phyloP scores from a whole-genome alignment of 2,797 vertebrate genomes.

The Ctenopoma multispine region DNA sequence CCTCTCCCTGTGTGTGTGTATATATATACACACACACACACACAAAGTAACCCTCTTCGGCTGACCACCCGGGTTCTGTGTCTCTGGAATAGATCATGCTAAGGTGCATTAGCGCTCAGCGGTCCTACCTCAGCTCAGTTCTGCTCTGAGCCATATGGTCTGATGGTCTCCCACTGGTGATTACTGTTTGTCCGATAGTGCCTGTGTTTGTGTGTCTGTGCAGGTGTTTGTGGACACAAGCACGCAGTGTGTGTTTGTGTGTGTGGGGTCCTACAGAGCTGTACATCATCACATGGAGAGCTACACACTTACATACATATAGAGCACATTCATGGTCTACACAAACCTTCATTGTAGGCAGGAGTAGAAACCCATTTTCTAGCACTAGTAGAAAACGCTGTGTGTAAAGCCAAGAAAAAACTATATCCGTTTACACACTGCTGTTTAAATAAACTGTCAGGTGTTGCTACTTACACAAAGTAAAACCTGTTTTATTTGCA shows the following conservation, averaged over 20 bases:
- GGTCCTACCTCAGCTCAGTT: conserved; percentile 32
- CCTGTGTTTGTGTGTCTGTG: conserved; percentile 71
- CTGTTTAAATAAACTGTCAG: conserved; percentile 54
- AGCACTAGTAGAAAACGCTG: conserved; percentile 41
- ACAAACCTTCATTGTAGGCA: conserved; percentile 31
- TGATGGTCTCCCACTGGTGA: conserved; percentile 49
- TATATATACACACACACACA: conserved; percentile 44
- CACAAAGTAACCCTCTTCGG: conserved; percentile 33
- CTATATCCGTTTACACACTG: conserved; percentile 57
- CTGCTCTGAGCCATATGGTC: conserved; percentile 56
- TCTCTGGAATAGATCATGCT: conserved; percentile 72
- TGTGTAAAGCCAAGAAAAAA: conserved; percentile 55
- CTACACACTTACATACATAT: conserved; percentile 20
- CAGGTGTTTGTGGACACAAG: conserved; percentile 72
- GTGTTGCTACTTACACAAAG: conserved; percentile 51
- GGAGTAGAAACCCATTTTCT: conserved; percentile 54
- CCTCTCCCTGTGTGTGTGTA: no score
- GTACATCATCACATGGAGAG: conserved; percentile 59
- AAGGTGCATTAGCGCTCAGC: conserved; percentile 62
- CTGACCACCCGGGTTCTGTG: conserved; percentile 61
- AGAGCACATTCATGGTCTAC: conserved; percentile 44
- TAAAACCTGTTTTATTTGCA: conserved; percentile 19
- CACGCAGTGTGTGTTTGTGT: conserved; percentile 40
- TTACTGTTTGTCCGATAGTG: conserved; percentile 67
- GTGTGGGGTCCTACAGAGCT: conserved; percentile 65